These are phyloP conservation scores for Diabrotica virgifera DNA, from an alignment of 1,140 invertebrate species.

Conservation along the genomic window DNA sequence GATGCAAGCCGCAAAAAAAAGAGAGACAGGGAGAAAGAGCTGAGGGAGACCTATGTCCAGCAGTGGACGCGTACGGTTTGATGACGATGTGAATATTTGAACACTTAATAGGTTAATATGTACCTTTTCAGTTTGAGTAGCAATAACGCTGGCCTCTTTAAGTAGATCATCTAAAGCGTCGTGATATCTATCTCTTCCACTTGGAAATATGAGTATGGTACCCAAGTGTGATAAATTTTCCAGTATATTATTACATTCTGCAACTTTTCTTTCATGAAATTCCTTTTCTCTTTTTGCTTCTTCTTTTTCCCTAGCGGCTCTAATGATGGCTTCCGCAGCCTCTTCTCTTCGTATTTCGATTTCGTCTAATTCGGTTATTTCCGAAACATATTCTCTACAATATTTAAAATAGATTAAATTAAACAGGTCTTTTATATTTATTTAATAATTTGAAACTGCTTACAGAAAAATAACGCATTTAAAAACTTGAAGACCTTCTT, in stretches of 20 bases:
- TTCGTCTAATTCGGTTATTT: conserved; percentile 33
- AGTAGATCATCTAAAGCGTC: conserved; percentile 39
- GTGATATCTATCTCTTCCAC: conserved; percentile 35
- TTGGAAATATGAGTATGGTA: conserved; percentile 38
- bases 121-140: conserved; percentile 37
- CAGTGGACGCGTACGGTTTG: no score
- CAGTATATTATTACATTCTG: conserved; percentile 49
- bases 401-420: no score
- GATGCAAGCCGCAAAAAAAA: no score
- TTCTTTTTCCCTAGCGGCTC: conserved; percentile 35
- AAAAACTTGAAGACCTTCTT: no score
- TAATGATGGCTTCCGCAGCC: conserved; percentile 31
- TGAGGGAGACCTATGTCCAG: no score
- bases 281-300: conserved; percentile 43
- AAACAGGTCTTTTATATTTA: no score
- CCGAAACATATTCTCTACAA: conserved; percentile 22
- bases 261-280: conserved; percentile 45
- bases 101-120: not conserved
- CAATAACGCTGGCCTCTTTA: conserved; percentile 33
- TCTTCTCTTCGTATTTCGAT: conserved; percentile 51
- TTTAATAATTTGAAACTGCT: no score
- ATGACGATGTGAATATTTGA: no score
- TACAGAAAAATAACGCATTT: no score
- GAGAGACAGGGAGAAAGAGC: no score
- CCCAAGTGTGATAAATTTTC: conserved; percentile 49